Evolutionary conservation across 1,140 invertebrate species (phyloP).

Genomic region (Euschistus heros): DNA sequence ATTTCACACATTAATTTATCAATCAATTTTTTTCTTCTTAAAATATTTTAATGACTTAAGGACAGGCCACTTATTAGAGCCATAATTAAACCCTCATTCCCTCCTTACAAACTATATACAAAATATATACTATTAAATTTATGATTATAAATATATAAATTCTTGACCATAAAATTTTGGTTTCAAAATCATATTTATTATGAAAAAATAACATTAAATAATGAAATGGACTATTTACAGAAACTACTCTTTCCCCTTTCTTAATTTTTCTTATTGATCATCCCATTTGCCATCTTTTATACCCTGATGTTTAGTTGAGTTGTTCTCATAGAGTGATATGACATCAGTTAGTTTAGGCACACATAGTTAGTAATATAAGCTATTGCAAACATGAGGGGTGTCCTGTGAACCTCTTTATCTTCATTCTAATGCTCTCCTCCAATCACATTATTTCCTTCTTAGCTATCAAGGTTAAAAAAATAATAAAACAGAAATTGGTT

Average conservation of each 20-base stretch:
- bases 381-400: constrained; percentile 19
- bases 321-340: background rate
- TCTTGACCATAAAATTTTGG: background rate
- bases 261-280: constrained; percentile 2
- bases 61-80: background rate
- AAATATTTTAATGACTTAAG: constrained; percentile 14
- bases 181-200: background rate
- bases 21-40: background rate
- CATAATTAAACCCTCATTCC: constrained; percentile 10
- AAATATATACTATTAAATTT: constrained; percentile 7
- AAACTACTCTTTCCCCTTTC: background rate
- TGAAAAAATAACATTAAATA: constrained; percentile 7
- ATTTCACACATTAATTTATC: background rate
- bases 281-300: background rate
- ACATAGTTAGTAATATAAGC: constrained; percentile 16
- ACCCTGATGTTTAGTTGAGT: background rate
- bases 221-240: constrained; percentile 1
- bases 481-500: constrained; percentile 4
- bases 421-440: background rate
- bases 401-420: constrained; percentile 18
- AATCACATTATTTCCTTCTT: background rate
- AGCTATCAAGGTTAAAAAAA: background rate
- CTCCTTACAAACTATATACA: constrained; percentile 10
- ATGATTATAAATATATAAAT: constrained; percentile 11
- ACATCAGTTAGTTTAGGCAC: constrained; percentile 17